Percentiles rank a stretch among this genome's conserved stretches.
These are phyloP conservation scores for Clarias batrachus DNA, from an alignment of 2,113 vertebrate genomes.

Conservation along the genomic window DNA sequence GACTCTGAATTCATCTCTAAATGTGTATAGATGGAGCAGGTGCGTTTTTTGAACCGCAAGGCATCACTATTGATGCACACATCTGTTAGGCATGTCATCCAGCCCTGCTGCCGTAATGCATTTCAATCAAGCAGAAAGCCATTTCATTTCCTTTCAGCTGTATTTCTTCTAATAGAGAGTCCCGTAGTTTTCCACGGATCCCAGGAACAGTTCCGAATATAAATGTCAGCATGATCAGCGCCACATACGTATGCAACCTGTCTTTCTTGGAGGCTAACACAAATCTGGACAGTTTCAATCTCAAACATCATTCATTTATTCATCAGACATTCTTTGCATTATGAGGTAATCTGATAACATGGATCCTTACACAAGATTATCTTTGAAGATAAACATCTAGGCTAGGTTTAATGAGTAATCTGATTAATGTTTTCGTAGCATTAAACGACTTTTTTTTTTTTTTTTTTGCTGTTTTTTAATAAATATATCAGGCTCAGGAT, in stretches of 20 bases:
- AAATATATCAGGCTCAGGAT: too few species aligned
- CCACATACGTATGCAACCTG: neutral
- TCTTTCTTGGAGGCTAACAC: too few species aligned
- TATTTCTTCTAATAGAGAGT: conserved; percentile 6
- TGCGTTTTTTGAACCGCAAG: conserved; percentile 1
- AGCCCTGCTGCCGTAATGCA: conserved; percentile 3
- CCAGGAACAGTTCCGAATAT: neutral
- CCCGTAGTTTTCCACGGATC: neutral
- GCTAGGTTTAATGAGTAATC: too few species aligned
- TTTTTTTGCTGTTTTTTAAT: too few species aligned
- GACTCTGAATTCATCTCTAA: neutral
- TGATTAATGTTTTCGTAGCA: too few species aligned
- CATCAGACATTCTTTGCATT: neutral
- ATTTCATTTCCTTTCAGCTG: conserved; percentile 21
- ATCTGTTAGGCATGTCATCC: conserved; percentile 27
- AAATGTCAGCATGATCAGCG: neutral
- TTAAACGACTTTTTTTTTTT: too few species aligned
- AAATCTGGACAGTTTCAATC: neutral
- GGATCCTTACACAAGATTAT: neutral
- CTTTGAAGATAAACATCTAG: neutral
- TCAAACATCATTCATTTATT: neutral
- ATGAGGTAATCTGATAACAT: neutral
- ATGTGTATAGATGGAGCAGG: neutral
- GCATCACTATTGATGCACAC: conserved; percentile 19
- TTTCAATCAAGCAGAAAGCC: conserved; percentile 28